Conservation (phyloP, 2,888 invertebrate genomes). For the Drosophila demipolita region DNA sequence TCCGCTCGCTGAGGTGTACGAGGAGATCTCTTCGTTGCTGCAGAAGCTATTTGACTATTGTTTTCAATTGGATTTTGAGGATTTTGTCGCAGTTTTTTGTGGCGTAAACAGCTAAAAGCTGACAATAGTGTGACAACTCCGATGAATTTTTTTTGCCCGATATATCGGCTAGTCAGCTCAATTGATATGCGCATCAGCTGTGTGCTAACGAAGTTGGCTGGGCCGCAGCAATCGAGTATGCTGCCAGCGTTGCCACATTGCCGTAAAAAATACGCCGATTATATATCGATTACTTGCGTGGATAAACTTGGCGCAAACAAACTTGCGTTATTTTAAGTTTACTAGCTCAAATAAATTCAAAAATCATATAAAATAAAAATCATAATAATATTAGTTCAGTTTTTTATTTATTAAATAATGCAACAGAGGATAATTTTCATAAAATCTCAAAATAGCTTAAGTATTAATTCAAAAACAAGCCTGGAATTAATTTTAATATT, state of each 20-base stretch:
- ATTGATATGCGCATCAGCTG: conserved; percentile 38
- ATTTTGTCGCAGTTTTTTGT: conserved; percentile 21
- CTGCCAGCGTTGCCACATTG: conserved; percentile 14
- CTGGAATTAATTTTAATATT: conserved; percentile 46
- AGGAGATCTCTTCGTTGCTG: background rate
- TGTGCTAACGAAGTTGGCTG: conserved; percentile 29
- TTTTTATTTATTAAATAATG: conserved; percentile 41
- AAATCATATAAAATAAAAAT: background rate
- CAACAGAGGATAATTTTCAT: conserved; percentile 50
- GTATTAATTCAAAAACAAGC: conserved; percentile 43
- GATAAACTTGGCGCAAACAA: background rate
- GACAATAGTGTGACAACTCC: conserved; percentile 31
- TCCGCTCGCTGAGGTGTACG: background rate
- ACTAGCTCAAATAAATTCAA: background rate
- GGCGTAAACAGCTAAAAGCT: conserved; percentile 45
- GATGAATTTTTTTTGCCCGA: conserved; percentile 39
- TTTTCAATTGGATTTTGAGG: conserved; percentile 8
- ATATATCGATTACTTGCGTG: background rate
- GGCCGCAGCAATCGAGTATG: background rate
- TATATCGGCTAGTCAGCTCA: conserved; percentile 35
- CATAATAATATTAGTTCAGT: background rate
- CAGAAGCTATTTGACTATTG: background rate
- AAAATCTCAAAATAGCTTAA: conserved; percentile 48
- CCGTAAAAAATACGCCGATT: background rate
- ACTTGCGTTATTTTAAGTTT: background rate